phyloP scores from a whole-genome alignment of 2,113 vertebrate genomes.

The Ornithorhynchus anatinus region DNA sequence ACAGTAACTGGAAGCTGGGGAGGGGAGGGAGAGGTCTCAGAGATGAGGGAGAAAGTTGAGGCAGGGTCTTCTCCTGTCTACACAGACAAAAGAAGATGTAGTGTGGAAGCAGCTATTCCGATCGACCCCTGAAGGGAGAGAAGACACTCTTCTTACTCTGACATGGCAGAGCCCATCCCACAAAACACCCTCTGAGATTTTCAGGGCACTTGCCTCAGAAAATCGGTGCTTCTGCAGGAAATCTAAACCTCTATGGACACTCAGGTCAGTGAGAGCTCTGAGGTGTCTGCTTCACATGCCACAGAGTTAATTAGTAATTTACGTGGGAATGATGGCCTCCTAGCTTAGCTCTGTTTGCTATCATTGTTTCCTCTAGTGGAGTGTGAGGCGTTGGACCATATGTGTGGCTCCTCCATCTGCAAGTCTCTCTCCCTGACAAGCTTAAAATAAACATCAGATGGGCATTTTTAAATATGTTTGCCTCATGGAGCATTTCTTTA shows the following conservation, averaged over 20 bases:
- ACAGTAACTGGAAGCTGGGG: too few relatives aligned
- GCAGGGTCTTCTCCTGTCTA: too few relatives aligned
- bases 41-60: too few relatives aligned
- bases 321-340: neutral
- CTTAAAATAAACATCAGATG: slow-evolving; percentile 33
- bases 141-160: neutral
- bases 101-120: too few relatives aligned
- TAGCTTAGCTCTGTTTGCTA: slow-evolving; percentile 22
- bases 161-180: neutral
- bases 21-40: too few relatives aligned
- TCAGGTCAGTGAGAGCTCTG: neutral
- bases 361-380: slow-evolving; percentile 43
- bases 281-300: slow-evolving; percentile 3
- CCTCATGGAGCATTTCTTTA: slow-evolving; percentile 28
- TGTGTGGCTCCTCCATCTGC: slow-evolving; percentile 33
- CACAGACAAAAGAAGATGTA: too few relatives aligned
- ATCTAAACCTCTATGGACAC: neutral
- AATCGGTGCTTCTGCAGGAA: neutral
- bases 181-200: neutral
- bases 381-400: too few relatives aligned
- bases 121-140: too few relatives aligned
- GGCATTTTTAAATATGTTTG: slow-evolving; percentile 29
- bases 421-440: slow-evolving; percentile 7
- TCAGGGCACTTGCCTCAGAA: neutral
- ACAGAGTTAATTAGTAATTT: slow-evolving; percentile 7